Base-by-base conservation (phyloP, 2,888 invertebrate genomes). In the Eupithecia inturbata region DNA sequence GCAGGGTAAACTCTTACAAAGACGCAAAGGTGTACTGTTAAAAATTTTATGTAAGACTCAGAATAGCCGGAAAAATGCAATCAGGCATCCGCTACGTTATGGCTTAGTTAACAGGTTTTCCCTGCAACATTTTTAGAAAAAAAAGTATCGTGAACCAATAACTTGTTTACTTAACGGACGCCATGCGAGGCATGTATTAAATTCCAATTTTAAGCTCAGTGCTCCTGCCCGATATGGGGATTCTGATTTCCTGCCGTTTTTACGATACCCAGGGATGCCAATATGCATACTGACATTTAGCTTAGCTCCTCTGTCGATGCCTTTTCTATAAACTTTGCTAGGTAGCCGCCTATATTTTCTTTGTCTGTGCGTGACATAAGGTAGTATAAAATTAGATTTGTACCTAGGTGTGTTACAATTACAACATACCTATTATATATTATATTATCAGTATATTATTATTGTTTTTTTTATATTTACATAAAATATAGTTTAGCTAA, bases 151-250 rank as follows among this genome's bases (percentile, higher is more conserved):
- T 39, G 16, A 63, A 71, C 67, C 77, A 78, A 78, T 81, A 83
- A 84, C 87, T 71, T 63, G 26, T 63, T 71, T 74, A 70, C 53
- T 31, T 70, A 67, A 62, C 72, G 68, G 68, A 66, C 87, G 39
- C 68, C 71, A 70, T 57, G 73, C 67, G 69, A 66, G 53, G 72
- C 68, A 75, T 77, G 77, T 89, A 87, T 90, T 86, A 89, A 90
- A 89, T 91, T 88, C 85, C 86, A 88, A 90, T 90, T 91, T 91
- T 86, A 89, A 91, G 89, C 91, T 89, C 88, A 88, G 86, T 89
- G 90, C 88, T 84, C 79, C 83, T 78, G 82, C 75, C 79, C 84
- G 90, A 90, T 92, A 91, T 91, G 88, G 84, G 90, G 90, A 91
- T 92, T 92, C 89, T 88, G 87, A 89, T 90, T 86, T 82, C 75